Evolutionary conservation across 2,888 invertebrate species (phyloP), one percentile per base, ranked within the genome.

Genomic region (Agrenia bidenticulata): DNA sequence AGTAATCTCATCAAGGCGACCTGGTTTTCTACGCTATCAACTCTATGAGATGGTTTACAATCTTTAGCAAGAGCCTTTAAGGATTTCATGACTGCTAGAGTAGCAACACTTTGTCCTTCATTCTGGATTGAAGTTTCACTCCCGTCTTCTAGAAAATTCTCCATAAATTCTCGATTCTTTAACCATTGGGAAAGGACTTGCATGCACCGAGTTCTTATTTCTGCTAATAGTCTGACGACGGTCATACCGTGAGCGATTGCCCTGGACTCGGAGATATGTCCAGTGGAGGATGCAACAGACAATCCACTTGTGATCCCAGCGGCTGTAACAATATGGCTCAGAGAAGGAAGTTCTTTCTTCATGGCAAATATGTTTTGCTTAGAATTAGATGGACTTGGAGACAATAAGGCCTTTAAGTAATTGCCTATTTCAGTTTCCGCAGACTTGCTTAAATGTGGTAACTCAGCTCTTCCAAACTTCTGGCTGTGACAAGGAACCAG

Each of bases 61-160:
- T 79, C 79, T 67, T 79, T 80, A 42, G 80, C 77, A 17, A 80
- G 69, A 0, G 77, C 78, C 66, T 80, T 81, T 32, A 80, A 75
- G 62, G 78, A 77, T 63, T 80, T 79, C 23, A 80, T 78, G 13
- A 78, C 77, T 2, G 76, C 77, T 17, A 66, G 61, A 0, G 79
- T 79, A 53, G 78, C 77, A 57, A 78, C 76, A 60, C 79, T 78
- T 70, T 80, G 79, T 37, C 77, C 74, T 61, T 77, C 77, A 11
- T 13, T 5, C 0, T 79, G 77, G 69, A 80, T 79, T 17, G 77
- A 71, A 17, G 78, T 72, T 49, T 80, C 78, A 45, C 77, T 75
- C 55, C 56, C 59, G 13, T 55, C 27, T 32, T 62, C 69, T 13
- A 69, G 39, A 26, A 69, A 69, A 13, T 63, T 55, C 7, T 61